Evolutionary conservation across 2,888 invertebrate genomes (phyloP), one percentile per base, ranked within the genome.

Genomic region (Aphelenchoides bicaudatus): DNA sequence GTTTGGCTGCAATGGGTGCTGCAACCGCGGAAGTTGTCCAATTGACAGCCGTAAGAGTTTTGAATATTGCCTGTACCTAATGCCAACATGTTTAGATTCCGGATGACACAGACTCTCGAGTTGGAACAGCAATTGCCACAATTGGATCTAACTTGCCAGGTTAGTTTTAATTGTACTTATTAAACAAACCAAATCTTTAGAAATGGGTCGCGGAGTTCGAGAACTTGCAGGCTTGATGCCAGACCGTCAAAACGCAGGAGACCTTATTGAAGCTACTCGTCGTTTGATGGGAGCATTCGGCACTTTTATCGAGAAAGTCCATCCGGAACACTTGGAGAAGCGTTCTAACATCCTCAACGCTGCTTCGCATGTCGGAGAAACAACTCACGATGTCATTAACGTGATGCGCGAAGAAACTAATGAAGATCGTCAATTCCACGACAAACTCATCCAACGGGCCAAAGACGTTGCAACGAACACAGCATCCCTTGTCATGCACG

Each of bases 1-100:
- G 96, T 81, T 88, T 98, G 73, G 94, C 94, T 3, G 94, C 94
- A 59, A 96, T 98, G 93, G 96, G 91, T 82, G 96, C 96, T 0
- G 96, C 96, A 56, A 98, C 96, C 0, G 98, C 98, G 6, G 92
- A 94, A 58, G 89, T 94, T 50, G 89, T 93, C 58, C 91, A 91
- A 0, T 84, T 89, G 58, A 91, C 91, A 0, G 88, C 75, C 16
- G n/a, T n/a, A n/a, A n/a, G n/a, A n/a, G n/a, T n/a, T n/a, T n/a
- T n/a, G n/a, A n/a, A n/a, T n/a, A n/a, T n/a, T n/a, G n/a, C n/a
- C n/a, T n/a, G n/a, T n/a, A n/a, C n/a, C n/a, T n/a, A n/a, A n/a
- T n/a, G n/a, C n/a, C n/a, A n/a, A n/a, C n/a, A n/a, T n/a, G n/a
- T n/a, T n/a, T n/a, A n/a, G n/a, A 80, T 80, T 19, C 78, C 91